Evolutionary conservation across 2,113 vertebrate species (phyloP).

Genomic region (Rhinolophus sinicus): DNA sequence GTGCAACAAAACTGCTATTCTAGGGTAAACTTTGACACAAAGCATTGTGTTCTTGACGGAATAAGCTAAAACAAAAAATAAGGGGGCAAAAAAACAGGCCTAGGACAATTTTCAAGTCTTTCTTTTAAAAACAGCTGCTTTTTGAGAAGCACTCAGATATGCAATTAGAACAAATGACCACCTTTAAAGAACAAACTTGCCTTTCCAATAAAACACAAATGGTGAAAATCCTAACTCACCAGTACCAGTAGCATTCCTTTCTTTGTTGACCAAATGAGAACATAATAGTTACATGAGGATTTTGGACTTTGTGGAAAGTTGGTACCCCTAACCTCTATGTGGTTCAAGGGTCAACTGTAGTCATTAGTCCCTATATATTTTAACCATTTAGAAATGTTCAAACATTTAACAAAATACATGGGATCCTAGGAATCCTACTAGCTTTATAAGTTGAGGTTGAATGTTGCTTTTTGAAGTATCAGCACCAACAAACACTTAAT

Average conservation of each 20-base stretch:
- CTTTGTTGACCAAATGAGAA: neutral
- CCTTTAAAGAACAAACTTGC: neutral
- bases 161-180: neutral
- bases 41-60: conserved; percentile 39
- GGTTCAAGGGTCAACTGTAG: neutral
- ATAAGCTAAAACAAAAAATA: conserved; percentile 17
- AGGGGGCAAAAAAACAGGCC: neutral
- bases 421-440: neutral
- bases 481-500: neutral
- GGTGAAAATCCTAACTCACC: neutral
- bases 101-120: conserved; percentile 6
- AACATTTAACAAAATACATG: neutral
- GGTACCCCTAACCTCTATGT: neutral
- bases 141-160: neutral
- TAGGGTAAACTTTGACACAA: conserved; percentile 56
- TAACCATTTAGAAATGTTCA: neutral
- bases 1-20: neutral
- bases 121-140: neutral
- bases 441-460: neutral
- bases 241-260: neutral
- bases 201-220: neutral
- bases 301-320: neutral
- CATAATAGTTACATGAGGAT: neutral
- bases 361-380: neutral
- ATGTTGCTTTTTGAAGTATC: neutral